These are phyloP conservation scores for Megalopta genalis DNA, from an alignment of 1,140 invertebrate genomes.

Conservation along the genomic window DNA sequence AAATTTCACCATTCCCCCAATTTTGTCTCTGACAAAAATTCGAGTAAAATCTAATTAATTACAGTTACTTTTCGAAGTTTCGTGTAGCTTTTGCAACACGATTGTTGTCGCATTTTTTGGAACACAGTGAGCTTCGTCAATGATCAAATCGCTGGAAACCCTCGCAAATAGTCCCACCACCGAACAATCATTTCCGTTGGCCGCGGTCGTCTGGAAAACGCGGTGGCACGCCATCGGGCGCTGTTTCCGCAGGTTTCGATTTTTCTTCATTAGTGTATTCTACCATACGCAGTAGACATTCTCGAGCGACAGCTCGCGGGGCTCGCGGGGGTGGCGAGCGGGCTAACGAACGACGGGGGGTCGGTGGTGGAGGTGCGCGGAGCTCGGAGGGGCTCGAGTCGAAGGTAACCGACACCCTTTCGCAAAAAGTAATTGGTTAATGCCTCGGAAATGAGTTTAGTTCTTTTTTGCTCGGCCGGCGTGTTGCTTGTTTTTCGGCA, in stretches of 20 bases:
- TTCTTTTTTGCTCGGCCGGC: slow-evolving; percentile 73
- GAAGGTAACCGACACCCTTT: slow-evolving; percentile 77
- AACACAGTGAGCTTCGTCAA: no score
- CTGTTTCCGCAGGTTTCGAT: slow-evolving; percentile 50
- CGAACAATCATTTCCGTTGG: background rate
- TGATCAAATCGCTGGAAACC: no score
- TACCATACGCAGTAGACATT: slow-evolving; percentile 11
- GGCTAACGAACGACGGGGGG: slow-evolving; percentile 59
- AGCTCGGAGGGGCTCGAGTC: slow-evolving; percentile 49
- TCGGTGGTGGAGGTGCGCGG: slow-evolving; percentile 43
- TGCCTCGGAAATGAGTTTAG: slow-evolving; percentile 80
- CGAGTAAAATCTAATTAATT: no score
- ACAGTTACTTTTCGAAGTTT: no score
- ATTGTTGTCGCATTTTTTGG: no score
- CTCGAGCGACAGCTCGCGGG: slow-evolving; percentile 27
- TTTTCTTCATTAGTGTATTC: slow-evolving; percentile 67
- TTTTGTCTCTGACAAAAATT: no score
- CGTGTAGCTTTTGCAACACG: no score
- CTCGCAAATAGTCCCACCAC: no score
- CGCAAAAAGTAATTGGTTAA: slow-evolving; percentile 80
- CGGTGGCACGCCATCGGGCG: background rate
- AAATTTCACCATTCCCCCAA: no score
- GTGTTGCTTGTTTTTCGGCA: slow-evolving; percentile 67
- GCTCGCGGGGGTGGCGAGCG: slow-evolving; percentile 49
- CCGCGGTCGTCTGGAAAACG: no score